These are phyloP conservation scores for Pica pica DNA, from an alignment of 2,113 vertebrate species.

Conservation along the genomic window DNA sequence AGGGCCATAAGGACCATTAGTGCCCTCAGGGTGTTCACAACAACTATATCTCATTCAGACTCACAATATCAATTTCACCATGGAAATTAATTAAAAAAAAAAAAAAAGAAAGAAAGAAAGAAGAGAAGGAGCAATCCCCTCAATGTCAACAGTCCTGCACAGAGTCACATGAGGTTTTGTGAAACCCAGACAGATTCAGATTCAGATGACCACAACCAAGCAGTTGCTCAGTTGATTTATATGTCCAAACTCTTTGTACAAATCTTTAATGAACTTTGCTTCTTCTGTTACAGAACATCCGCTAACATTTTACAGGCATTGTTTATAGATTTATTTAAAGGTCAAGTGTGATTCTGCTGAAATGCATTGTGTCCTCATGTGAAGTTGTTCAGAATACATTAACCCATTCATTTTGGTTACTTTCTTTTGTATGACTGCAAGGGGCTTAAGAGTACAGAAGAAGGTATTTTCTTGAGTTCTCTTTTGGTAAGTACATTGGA, in stretches of 20 bases:
- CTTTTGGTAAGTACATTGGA: neutral
- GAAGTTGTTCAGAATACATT: neutral
- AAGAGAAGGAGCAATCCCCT: neutral
- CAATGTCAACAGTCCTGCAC: neutral
- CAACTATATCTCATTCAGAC: neutral
- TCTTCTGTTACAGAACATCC: neutral
- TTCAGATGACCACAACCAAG: neutral
- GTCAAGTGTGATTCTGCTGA: neutral
- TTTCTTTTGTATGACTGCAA: neutral
- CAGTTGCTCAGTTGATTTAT: neutral
- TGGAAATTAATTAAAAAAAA: neutral
- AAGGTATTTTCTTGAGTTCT: neutral
- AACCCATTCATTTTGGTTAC: neutral
- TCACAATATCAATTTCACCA: neutral
- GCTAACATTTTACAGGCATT: neutral
- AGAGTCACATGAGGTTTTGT: neutral
- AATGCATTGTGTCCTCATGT: neutral
- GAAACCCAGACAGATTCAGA: neutral
- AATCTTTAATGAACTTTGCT: neutral
- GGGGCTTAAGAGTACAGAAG: neutral
- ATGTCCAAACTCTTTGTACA: neutral
- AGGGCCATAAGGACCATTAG: neutral
- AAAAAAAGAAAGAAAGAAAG: neutral
- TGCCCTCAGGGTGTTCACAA: neutral
- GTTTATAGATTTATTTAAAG: conserved; percentile 5